Base-by-base conservation (phyloP, 1,140 invertebrate species). In the Drosophila nasuta region DNA sequence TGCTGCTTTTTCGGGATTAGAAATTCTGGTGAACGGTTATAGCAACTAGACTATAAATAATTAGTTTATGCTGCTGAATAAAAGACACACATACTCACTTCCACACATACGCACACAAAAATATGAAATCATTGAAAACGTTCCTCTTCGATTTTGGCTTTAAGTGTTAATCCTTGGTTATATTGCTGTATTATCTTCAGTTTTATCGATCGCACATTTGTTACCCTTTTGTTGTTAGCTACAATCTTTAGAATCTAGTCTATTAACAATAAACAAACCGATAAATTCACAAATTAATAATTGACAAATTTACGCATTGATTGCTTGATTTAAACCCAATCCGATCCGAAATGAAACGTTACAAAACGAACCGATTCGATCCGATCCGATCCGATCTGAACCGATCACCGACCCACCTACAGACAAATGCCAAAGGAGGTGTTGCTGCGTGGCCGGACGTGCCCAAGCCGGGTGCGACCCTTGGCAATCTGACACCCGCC, bases 401-500 rank as follows among this genome's bases (percentile, higher is more conserved):
- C n/a, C 58, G 66, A 43, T 49, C 65, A 51, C 51, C 52, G 35
- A 60, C 33, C 59, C 35, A 64, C 60, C 33, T 20, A 78, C 60
- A 93, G 92, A 92, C 92, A 91, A 93, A 93, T 87, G 91, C 92
- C 86, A 92, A 92, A 91, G 85, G 91, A 89, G 92, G 91, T 85
- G 92, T 93, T 81, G 93, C 93, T 89, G 93, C 93, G 77, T 94
- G 94, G 93, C 93, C 93, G 75, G 93, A 94, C 91, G 92, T 93
- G 75, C 93, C 93, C 48, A 94, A 94, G 79, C 93, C 91, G 38
- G 90, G 92, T 76, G 92, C 92, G 58, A 93, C 92, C 58, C 77
- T 96, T 81, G 95, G 96, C 82, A 95, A 96, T 93, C 95, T 98
- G 91, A 98, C 97, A 79, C 97, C 97, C 83, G 97, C 97, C 91